These are phyloP conservation scores for Falcunculus frontatus DNA, from an alignment of 2,113 vertebrate genomes.

Conservation along the genomic window DNA sequence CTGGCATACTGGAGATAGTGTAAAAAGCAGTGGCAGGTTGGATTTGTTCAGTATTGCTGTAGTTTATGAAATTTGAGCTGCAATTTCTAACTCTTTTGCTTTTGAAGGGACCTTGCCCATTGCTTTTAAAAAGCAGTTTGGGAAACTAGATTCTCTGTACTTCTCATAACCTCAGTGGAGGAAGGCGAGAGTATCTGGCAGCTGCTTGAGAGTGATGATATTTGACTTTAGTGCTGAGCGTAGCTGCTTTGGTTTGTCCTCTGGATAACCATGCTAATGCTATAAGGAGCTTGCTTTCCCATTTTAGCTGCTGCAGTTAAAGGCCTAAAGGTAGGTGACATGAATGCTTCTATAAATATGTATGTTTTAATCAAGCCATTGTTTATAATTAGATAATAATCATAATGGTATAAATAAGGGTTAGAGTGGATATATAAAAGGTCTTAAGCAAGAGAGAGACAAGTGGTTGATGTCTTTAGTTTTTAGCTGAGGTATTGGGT, in stretches of 20 bases:
- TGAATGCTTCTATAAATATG: constrained; percentile 16
- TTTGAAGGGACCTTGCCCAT: not conserved
- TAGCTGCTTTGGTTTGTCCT: constrained; percentile 29
- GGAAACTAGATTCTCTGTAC: not conserved
- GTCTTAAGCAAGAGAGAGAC: not conserved
- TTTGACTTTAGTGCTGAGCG: not conserved
- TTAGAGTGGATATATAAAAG: not conserved
- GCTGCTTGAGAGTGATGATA: not conserved
- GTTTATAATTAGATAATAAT: constrained; percentile 22
- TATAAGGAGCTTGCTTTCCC: constrained; percentile 35
- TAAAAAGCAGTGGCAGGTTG: not conserved
- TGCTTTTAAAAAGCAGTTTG: not conserved
- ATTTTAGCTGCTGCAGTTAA: constrained; percentile 21
- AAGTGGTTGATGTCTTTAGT: not conserved
- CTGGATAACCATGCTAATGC: constrained; percentile 2
- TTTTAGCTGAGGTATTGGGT: not conserved
- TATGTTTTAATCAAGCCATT: constrained; percentile 26
- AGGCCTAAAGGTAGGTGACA: constrained; percentile 27
- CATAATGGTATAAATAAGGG: not conserved
- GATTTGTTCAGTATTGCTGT: not conserved
- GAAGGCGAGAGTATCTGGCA: not conserved
- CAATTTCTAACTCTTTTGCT: not conserved
- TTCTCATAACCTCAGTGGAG: not conserved
- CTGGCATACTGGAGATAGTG: not conserved
- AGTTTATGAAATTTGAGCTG: not conserved